phyloP scores from a whole-genome alignment of 2,797 vertebrate species.

The Chrosomus eos region DNA sequence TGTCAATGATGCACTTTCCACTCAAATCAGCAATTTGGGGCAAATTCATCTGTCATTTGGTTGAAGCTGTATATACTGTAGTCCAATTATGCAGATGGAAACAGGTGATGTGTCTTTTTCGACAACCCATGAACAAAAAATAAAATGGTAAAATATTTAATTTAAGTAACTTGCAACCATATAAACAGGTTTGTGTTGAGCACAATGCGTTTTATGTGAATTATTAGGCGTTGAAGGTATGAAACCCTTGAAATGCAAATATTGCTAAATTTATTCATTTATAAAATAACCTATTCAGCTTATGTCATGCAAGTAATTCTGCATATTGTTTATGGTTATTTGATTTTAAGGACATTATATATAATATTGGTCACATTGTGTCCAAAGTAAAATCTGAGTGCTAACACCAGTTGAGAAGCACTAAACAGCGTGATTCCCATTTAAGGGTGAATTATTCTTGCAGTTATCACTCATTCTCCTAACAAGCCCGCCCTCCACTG shows the following conservation, averaged over 20 bases:
- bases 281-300: background rate
- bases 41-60: background rate
- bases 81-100: background rate
- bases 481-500: slow-evolving; percentile 39
- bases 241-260: background rate
- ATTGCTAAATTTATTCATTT: background rate
- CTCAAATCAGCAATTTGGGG: background rate
- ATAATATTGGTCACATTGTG: background rate
- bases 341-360: background rate
- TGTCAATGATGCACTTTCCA: background rate
- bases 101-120: background rate
- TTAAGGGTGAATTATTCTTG: slow-evolving; percentile 3
- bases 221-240: background rate
- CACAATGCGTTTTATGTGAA: background rate
- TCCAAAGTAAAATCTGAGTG: background rate
- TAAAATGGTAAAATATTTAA: background rate
- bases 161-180: background rate
- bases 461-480: slow-evolving; percentile 40
- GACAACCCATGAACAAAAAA: background rate
- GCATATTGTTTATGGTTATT: background rate
- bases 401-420: background rate
- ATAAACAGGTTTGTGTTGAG: background rate
- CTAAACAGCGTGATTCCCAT: background rate
- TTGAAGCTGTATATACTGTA: background rate
- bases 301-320: background rate